A percentile compares a stretch with the other conserved stretches of the same genome.
Evolutionary conservation across 1,140 invertebrate genomes (phyloP).

Genomic region (Metaphire vulgaris): DNA sequence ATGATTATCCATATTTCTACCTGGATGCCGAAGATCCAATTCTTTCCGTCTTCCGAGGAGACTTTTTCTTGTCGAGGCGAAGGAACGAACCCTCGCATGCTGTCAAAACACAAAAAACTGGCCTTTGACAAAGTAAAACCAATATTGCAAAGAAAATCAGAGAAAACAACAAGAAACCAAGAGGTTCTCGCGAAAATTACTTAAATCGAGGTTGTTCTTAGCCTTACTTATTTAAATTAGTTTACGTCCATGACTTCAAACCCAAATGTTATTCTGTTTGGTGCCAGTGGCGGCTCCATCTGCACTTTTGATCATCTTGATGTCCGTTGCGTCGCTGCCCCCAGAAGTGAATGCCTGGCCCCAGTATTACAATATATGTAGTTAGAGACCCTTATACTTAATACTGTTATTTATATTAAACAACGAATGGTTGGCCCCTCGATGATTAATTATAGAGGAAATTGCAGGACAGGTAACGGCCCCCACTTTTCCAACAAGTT

Average conservation of each 20-base stretch:
- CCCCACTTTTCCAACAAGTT: too few relatives aligned
- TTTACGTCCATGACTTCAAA: background rate
- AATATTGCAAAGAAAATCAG: too few relatives aligned
- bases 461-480: background rate
- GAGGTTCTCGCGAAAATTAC: too few relatives aligned
- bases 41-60: background rate
- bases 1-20: too few relatives aligned
- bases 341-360: conserved; percentile 69
- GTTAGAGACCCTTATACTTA: too few relatives aligned
- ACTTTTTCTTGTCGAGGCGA: background rate
- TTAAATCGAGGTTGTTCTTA: too few relatives aligned
- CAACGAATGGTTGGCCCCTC: background rate
- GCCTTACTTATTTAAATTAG: background rate
- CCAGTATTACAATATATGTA: conserved; percentile 95
- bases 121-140: too few relatives aligned
- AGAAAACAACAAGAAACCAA: too few relatives aligned
- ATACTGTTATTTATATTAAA: background rate
- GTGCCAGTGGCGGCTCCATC: too few relatives aligned
- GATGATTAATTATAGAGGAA: background rate
- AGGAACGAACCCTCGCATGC: background rate
- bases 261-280: too few relatives aligned
- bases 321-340: conserved; percentile 97
- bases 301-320: conserved; percentile 98
- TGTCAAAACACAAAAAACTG: background rate
- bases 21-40: background rate